Conservation (phyloP, 2,797 vertebrate genomes). For the Chelonia mydas region DNA sequence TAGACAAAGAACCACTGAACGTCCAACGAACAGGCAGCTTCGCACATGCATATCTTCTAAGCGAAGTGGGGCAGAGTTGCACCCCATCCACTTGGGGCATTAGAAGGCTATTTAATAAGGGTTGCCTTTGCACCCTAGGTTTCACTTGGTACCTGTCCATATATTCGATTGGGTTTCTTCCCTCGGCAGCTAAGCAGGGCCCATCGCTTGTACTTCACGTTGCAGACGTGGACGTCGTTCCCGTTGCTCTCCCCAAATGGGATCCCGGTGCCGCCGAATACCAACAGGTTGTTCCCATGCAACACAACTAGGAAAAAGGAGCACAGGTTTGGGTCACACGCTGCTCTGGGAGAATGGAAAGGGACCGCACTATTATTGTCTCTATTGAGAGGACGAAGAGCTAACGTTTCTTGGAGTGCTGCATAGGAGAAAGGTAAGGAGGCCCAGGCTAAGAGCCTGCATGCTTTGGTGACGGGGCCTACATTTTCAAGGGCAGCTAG, state of each 20-base stretch:
- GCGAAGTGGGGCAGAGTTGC: background rate
- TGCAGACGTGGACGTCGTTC: conserved; percentile 97
- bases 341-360: fast-evolving
- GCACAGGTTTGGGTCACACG: background rate
- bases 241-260: conserved; percentile 98
- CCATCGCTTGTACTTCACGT: conserved; percentile 97
- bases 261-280: conserved; percentile 97
- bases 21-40: fast-evolving
- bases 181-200: conserved; percentile 95
- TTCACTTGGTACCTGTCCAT: conserved; percentile 90
- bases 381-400: background rate
- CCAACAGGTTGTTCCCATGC: conserved; percentile 97
- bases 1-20: background rate
- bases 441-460: background rate
- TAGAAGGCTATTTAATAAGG: background rate
- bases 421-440: background rate
- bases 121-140: background rate
- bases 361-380: background rate
- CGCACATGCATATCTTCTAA: background rate
- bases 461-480: conserved; percentile 48
- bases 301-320: conserved; percentile 86
- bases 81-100: background rate
- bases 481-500: background rate
- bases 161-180: conserved; percentile 97
- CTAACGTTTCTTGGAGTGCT: background rate